Evolutionary conservation across 2,113 vertebrate species (phyloP), one percentile per base, ranked within the genome.

Genomic region (Oreochromis tanganicae): DNA sequence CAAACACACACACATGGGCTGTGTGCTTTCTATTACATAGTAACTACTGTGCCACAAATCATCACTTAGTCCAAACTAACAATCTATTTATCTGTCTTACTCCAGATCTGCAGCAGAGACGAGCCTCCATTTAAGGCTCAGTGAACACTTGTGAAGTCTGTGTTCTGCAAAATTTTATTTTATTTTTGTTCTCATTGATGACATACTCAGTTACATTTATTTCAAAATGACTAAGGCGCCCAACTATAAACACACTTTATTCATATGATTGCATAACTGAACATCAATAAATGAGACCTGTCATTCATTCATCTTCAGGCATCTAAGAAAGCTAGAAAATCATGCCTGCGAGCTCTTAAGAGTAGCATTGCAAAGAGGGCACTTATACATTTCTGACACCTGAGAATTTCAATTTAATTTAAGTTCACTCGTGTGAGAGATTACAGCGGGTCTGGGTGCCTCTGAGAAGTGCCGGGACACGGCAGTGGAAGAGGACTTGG

Each of bases 401-500:
- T 83, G 84, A 88, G 80, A 89, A 82, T 94, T 93, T 88, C 68
- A 85, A 63, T 90, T 93, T 93, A 91, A 93, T 91, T 94, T 79
- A 56, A 85, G 83, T 90, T 92, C 87, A 92, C 63, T 91, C 56
- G 52, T 84, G 81, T 93, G 91, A 80, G 84, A 92, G 92, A 94
- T 92, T 89, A 88, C 88, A 85, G 89, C 5, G 57, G 68, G 85
- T 88, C 73, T 79, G 34, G 29, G 75, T 73, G 84, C 82, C 85
- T 80, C 56, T 75, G 85, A 88, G 92, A 92, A 83, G 84, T 43
- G 48, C 86, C 73, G 85, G 85, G 88, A 91, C 88, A 90, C 59
- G 85, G 84, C 88, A 56, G 89, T 50, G 61, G 85, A 86, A 68
- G 81, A 83, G 81, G 88, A 88, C 88, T 91, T 80, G 90, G 88